These are phyloP conservation scores for Gymnothorax javanicus DNA, from an alignment of 2,797 vertebrate genomes.

Conservation along the genomic window DNA sequence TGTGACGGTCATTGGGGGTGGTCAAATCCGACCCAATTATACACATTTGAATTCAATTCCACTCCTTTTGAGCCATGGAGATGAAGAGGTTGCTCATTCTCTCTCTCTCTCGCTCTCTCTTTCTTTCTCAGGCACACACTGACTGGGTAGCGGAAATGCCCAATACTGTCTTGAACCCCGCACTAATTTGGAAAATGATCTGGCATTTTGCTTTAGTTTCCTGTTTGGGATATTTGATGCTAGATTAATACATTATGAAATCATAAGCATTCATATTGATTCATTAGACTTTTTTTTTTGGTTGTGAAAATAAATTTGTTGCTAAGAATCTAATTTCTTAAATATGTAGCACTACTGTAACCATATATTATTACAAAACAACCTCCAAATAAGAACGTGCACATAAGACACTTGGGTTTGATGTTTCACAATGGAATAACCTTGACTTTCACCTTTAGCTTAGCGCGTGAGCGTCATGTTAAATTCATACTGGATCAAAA, in stretches of 20 bases:
- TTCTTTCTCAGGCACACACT: background rate
- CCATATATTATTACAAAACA: background rate
- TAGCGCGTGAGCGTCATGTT: background rate
- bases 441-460: background rate
- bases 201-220: no score
- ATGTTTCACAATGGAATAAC: background rate
- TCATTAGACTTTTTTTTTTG: background rate
- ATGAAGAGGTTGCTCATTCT: background rate
- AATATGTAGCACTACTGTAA: background rate
- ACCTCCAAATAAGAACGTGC: background rate
- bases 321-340: background rate
- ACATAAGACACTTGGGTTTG: background rate
- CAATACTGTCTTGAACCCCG: background rate
- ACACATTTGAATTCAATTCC: background rate
- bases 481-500: background rate
- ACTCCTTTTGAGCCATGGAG: background rate
- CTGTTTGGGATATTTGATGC: no score
- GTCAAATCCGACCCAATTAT: background rate
- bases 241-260: no score
- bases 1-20: background rate
- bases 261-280: no score
- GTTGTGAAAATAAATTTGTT: no score
- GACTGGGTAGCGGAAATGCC: background rate
- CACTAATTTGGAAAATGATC: background rate
- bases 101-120: background rate